Conservation (phyloP, 2,888 invertebrate species). For the Lasiommata megera region DNA sequence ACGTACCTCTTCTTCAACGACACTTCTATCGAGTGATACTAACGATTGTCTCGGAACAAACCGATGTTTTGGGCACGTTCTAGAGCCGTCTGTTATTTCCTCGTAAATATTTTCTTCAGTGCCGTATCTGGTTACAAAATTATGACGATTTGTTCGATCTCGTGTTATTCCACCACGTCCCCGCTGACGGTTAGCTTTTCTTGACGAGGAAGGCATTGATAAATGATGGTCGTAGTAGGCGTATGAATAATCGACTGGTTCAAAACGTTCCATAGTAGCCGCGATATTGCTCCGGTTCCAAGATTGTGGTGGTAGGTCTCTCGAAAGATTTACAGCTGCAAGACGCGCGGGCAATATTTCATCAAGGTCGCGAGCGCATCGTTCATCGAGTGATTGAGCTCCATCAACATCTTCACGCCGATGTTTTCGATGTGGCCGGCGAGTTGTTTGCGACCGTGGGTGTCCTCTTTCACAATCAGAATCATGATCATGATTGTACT, state of each 20-base stretch:
- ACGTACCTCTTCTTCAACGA: constrained; percentile 91
- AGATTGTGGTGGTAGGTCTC: constrained; percentile 71
- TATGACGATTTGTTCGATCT: constrained; percentile 81
- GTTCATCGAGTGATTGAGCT: constrained; percentile 72
- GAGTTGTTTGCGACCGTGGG: constrained; percentile 63
- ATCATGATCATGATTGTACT: constrained; percentile 63
- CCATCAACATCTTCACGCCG: constrained; percentile 70
- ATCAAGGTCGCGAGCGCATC: constrained; percentile 73
- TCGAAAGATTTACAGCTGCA: constrained; percentile 71
- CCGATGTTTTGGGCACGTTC: constrained; percentile 75
- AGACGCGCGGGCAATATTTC: constrained; percentile 76
- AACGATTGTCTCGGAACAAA: constrained; percentile 81
- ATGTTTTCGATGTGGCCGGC: constrained; percentile 62
- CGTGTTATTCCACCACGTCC: constrained; percentile 68
- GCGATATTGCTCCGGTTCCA: constrained; percentile 84
- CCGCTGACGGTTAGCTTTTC: constrained; percentile 68
- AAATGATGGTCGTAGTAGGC: constrained; percentile 90
- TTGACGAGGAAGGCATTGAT: constrained; percentile 81
- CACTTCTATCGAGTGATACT: constrained; percentile 85
- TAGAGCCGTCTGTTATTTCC: constrained; percentile 86
- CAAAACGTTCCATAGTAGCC: constrained; percentile 84
- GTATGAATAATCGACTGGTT: constrained; percentile 89
- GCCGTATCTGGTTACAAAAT: constrained; percentile 89
- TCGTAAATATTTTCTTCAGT: constrained; percentile 93
- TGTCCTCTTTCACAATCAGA: constrained; percentile 66